Evolutionary conservation across 2,888 invertebrate genomes (phyloP).

Genomic region (Pollenia labialis): DNA sequence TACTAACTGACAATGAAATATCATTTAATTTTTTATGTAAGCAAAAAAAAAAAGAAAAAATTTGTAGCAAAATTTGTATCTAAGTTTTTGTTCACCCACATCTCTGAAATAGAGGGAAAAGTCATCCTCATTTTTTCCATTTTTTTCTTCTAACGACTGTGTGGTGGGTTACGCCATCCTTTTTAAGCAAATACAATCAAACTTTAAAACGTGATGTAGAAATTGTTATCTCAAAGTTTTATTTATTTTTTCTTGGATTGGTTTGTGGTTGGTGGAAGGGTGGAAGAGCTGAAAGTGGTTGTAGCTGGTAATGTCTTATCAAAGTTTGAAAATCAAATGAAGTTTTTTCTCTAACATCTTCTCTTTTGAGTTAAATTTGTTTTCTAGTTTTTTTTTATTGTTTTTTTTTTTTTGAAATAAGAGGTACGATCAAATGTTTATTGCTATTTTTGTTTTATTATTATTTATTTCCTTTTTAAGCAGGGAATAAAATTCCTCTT

Average conservation of each 20-base stretch:
- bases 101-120: conserved; percentile 35
- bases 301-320: conserved; percentile 56
- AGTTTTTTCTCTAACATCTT: conserved; percentile 61
- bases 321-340: conserved; percentile 66
- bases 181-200: conserved; percentile 6
- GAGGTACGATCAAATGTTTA: conserved; percentile 63
- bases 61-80: conserved; percentile 36
- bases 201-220: conserved; percentile 66
- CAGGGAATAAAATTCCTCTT: conserved; percentile 52
- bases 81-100: conserved; percentile 56
- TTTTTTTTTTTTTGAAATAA: conserved; percentile 26
- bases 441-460: conserved; percentile 47
- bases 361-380: conserved; percentile 41
- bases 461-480: conserved; percentile 69
- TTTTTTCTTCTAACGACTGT: neutral
- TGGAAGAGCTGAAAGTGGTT: neutral
- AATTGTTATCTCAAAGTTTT: conserved; percentile 67
- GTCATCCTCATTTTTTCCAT: conserved; percentile 37
- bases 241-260: conserved; percentile 28
- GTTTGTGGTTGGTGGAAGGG: neutral
- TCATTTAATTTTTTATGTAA: conserved; percentile 26
- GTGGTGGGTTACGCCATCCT: conserved; percentile 31
- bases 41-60: conserved; percentile 12
- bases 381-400: neutral
- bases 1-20: conserved; percentile 55